phyloP scores from a whole-genome alignment of 2,888 invertebrate species.

The Pogonocherus hispidulus region DNA sequence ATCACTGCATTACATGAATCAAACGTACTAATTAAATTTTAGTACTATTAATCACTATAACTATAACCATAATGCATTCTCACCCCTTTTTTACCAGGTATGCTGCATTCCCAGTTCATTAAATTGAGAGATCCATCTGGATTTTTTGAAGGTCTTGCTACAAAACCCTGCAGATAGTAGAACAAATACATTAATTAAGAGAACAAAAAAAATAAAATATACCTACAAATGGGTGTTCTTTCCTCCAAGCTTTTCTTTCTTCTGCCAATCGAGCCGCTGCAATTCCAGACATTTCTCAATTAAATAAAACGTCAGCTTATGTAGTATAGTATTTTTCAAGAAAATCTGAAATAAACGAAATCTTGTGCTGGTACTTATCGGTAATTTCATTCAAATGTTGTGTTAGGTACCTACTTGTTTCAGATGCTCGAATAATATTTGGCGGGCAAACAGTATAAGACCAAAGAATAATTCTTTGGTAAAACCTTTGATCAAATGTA shows the following conservation, averaged over 20 bases:
- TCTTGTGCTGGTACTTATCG: too few species aligned
- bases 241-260: constrained; percentile 98
- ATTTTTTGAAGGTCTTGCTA: constrained; percentile 96
- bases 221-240: constrained; percentile 91
- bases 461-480: too few species aligned
- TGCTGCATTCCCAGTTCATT: constrained; percentile 99
- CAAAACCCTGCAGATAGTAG: constrained; percentile 77
- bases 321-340: background rate
- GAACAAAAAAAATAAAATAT: too few species aligned
- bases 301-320: constrained; percentile 12
- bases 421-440: background rate
- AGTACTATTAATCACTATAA: too few species aligned
- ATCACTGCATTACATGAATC: too few species aligned
- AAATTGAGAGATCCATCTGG: constrained; percentile 94
- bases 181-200: background rate
- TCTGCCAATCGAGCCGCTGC: constrained; percentile 95
- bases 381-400: too few species aligned
- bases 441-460: constrained; percentile 14
- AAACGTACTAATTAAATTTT: too few species aligned
- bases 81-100: constrained; percentile 95
- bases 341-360: constrained; percentile 8
- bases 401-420: too few species aligned
- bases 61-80: constrained; percentile 57
- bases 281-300: constrained; percentile 96
- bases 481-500: too few species aligned